Evolutionary conservation across 2,888 invertebrate genomes (phyloP), one percentile per base, ranked within the genome.

Genomic region (Zaprionus lineosus): DNA sequence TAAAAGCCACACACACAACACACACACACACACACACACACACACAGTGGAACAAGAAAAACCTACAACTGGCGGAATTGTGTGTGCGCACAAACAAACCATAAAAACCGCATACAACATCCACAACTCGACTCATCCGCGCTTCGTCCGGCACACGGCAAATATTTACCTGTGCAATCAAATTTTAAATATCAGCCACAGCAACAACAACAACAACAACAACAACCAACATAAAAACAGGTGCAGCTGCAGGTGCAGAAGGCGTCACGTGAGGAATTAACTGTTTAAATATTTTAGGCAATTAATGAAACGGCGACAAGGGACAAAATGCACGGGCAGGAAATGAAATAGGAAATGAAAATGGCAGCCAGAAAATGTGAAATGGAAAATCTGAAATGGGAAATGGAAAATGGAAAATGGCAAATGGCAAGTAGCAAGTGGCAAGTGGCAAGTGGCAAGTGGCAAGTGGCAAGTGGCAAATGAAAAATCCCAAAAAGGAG

Each of bases 261-360:
- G 8, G 40, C 61, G 46, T 52, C 53, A 44, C 62, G 57, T 36
- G 12, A 58, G 63, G 67, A 57, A 84, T 77, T 81, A 73, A 57
- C 61, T 61, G 77, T 71, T 81, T 81, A 84, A 81, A 81, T 81
- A 81, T 81, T 81, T 75, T 84, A 84, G 84, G 79, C 79, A 81
- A 81, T 81, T 81, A 81, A 75, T 46, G 64, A 26, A 47, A 61
- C 59, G 40, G 44, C 40, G 31, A 14, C 3, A 43, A 28, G 39
- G 43, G 15, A 46, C 31, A 41, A 53, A 41, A 39, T 44, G 21
- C 52, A 65, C 53, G 48, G n/a, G n/a, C 36, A 37, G 29, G 53
- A 31, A 40, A 31, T 51, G 57, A 8, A 24, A 24, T n/a, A 24
- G 24, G 31, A 60, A 43, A 51, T 51, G 29, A 14, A 36, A 50